Evolutionary conservation across 2,888 invertebrate genomes (phyloP).

Genomic region (Odontothrips loti): DNA sequence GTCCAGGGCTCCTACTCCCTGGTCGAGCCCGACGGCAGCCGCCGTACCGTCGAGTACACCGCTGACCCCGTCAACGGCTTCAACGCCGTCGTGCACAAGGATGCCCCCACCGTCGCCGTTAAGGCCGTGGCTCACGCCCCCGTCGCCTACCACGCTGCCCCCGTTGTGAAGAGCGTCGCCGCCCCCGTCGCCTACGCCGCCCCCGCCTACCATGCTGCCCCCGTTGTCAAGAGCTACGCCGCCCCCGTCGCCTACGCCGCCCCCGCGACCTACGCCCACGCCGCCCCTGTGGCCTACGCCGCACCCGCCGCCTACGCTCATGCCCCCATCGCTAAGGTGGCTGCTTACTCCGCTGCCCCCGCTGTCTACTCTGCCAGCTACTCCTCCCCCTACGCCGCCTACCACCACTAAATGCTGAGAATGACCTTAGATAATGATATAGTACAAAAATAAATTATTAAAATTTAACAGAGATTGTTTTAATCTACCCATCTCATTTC

Average conservation of each 20-base stretch:
- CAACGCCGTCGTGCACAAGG: conserved; percentile 42
- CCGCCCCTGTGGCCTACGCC: neutral
- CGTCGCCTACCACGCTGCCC: neutral
- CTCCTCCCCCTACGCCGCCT: neutral
- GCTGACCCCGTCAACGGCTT: conserved; percentile 43
- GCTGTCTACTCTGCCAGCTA: neutral
- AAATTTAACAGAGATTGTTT: neutral
- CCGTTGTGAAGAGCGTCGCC: neutral
- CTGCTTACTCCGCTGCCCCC: neutral
- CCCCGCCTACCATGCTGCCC: neutral
- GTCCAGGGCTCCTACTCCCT: conserved; percentile 40
- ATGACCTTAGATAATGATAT: neutral
- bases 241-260: neutral
- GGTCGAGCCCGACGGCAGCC: conserved; percentile 38
- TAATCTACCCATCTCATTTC: too few species aligned
- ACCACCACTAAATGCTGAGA: neutral
- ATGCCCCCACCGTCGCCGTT: conserved; percentile 37
- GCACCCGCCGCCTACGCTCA: neutral
- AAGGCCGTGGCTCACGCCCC: conserved; percentile 17
- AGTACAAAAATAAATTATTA: neutral
- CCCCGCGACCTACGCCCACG: neutral
- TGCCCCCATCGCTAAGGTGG: conserved; percentile 19
- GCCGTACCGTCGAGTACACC: conserved; percentile 39
- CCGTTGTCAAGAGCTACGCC: neutral
- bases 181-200: neutral